phyloP scores from a whole-genome alignment of 2,888 invertebrate species.

The Dilophus febrilis region DNA sequence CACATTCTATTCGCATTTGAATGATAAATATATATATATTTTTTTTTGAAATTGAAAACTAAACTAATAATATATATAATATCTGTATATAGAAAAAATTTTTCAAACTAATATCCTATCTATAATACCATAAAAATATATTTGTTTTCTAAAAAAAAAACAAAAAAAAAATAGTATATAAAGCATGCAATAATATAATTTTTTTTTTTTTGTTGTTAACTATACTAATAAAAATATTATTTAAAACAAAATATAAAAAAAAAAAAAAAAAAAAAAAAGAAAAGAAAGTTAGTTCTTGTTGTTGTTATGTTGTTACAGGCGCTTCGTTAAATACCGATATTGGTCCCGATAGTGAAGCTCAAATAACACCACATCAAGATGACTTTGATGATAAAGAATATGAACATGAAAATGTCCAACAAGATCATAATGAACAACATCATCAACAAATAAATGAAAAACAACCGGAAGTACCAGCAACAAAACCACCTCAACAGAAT shows the following conservation, averaged over 20 bases:
- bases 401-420: conserved; percentile 20
- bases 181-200: too few species aligned
- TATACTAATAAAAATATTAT: not conserved
- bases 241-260: conserved; percentile 1
- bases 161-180: too few species aligned
- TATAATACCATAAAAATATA: too few species aligned
- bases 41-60: too few species aligned
- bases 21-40: too few species aligned
- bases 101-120: too few species aligned
- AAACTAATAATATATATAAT: too few species aligned
- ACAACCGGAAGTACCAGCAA: not conserved
- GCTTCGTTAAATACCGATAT: conserved; percentile 42
- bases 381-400: conserved; percentile 34
- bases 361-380: conserved; percentile 40
- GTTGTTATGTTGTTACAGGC: conserved; percentile 30
- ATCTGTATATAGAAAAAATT: too few species aligned
- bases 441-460: conserved; percentile 19
- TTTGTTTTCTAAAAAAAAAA: too few species aligned
- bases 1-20: too few species aligned
- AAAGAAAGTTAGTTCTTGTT: conserved; percentile 29
- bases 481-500: conserved; percentile 9
- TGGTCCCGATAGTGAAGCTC: conserved; percentile 41
- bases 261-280: conserved; percentile 1
- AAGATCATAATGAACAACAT: conserved; percentile 22
- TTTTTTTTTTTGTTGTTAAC: too few species aligned